Conservation (phyloP, 2,797 vertebrate species). For the Phataginus tetradactyla region DNA sequence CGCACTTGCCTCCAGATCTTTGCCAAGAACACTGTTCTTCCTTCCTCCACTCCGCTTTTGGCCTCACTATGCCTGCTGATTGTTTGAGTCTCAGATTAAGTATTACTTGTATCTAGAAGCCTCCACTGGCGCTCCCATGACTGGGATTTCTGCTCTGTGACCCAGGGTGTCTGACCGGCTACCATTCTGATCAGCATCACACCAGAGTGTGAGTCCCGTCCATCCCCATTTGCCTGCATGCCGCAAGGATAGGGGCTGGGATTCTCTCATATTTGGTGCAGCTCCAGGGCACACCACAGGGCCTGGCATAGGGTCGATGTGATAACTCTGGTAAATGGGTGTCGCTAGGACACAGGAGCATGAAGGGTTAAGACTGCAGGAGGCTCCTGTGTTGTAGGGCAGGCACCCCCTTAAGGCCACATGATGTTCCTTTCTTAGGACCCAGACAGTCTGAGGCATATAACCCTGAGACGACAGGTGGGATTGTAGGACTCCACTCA, state of each 20-base stretch:
- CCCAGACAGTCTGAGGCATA: neutral
- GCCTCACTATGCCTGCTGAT: neutral
- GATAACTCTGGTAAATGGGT: neutral
- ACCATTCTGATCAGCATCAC: neutral
- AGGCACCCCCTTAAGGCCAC: neutral
- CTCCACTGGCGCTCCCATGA: neutral
- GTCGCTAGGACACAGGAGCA: neutral
- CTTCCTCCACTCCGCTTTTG: neutral
- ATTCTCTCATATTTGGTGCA: neutral
- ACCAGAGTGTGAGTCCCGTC: neutral
- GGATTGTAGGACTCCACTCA: neutral
- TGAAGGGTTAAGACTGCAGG: accelerated
- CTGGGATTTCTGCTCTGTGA: neutral
- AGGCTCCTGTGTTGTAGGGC: neutral
- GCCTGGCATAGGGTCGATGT: too few relatives aligned
- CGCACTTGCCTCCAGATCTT: neutral
- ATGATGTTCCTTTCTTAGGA: neutral
- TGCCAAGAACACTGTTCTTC: too few relatives aligned
- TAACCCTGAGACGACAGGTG: neutral
- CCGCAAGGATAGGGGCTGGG: neutral
- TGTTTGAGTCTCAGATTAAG: neutral
- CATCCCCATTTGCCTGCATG: accelerated
- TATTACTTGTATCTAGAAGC: neutral
- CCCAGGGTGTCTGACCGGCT: neutral
- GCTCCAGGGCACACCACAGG: neutral